Evolutionary conservation across 2,888 invertebrate genomes (phyloP).

Genomic region (Cataglyphis livida): DNA sequence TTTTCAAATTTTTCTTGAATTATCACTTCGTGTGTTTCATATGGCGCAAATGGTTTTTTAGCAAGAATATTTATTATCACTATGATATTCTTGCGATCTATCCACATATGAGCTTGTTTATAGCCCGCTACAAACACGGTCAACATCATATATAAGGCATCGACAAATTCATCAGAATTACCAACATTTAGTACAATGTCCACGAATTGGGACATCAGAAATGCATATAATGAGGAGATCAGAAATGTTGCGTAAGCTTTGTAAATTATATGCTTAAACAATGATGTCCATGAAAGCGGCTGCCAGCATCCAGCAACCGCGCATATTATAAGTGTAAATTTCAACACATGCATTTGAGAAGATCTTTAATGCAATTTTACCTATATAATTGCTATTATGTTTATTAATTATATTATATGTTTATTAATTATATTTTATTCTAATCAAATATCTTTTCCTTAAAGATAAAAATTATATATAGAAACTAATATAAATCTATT

Average conservation of each 20-base stretch:
- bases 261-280: conserved; percentile 59
- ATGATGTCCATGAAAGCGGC: conserved; percentile 48
- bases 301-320: conserved; percentile 60
- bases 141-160: conserved; percentile 64
- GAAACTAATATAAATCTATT: neutral
- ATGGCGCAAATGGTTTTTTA: conserved; percentile 29
- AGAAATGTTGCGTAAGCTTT: conserved; percentile 51
- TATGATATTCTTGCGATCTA: conserved; percentile 48
- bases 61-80: conserved; percentile 55
- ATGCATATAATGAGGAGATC: conserved; percentile 37
- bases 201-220: conserved; percentile 55
- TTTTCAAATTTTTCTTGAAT: conserved; percentile 39
- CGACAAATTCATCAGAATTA: conserved; percentile 57
- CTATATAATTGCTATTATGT: conserved; percentile 4
- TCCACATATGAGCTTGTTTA: conserved; percentile 58
- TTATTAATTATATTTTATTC: neutral
- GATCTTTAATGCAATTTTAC: neutral
- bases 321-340: conserved; percentile 58
- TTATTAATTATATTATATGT: neutral
- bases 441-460: neutral
- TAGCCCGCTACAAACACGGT: conserved; percentile 58
- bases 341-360: conserved; percentile 50
- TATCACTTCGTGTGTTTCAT: conserved; percentile 13
- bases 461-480: neutral
- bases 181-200: conserved; percentile 50